Evolutionary conservation across 2,888 invertebrate genomes (phyloP).

Genomic region (Temnothorax rugatulus): DNA sequence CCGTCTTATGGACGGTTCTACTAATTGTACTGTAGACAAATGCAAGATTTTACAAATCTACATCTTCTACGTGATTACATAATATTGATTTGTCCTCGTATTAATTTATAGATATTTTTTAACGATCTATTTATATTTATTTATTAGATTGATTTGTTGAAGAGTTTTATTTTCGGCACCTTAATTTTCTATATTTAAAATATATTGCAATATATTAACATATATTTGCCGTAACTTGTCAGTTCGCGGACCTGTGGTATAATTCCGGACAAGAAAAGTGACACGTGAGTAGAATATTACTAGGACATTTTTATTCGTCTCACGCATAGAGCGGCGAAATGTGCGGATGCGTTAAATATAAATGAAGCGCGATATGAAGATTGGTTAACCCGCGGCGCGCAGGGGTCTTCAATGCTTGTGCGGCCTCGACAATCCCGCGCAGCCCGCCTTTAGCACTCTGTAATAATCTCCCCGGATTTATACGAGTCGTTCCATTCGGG

Average conservation of each 20-base stretch:
- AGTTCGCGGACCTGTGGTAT: background rate
- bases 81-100: background rate
- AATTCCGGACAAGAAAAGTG: slow-evolving; percentile 33
- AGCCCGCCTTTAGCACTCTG: slow-evolving; percentile 52
- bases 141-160: background rate
- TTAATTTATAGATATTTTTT: background rate
- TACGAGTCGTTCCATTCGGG: slow-evolving; percentile 60
- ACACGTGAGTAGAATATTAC: slow-evolving; percentile 28
- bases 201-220: slow-evolving; percentile 20
- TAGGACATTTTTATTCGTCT: slow-evolving; percentile 39
- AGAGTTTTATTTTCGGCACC: background rate
- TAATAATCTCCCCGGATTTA: slow-evolving; percentile 72
- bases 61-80: background rate
- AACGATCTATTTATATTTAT: background rate
- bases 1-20: background rate
- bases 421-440: slow-evolving; percentile 47
- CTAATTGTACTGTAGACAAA: background rate
- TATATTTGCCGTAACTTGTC: background rate
- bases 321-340: slow-evolving; percentile 41
- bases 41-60: background rate
- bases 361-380: slow-evolving; percentile 50
- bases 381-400: slow-evolving; percentile 46
- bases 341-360: slow-evolving; percentile 53
- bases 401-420: slow-evolving; percentile 52
- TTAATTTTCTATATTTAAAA: background rate